Percentiles rank a stretch among this genome's conserved stretches.
phyloP scores from a whole-genome alignment of 2,888 invertebrate genomes.

The Caenorhabditis angaria region DNA sequence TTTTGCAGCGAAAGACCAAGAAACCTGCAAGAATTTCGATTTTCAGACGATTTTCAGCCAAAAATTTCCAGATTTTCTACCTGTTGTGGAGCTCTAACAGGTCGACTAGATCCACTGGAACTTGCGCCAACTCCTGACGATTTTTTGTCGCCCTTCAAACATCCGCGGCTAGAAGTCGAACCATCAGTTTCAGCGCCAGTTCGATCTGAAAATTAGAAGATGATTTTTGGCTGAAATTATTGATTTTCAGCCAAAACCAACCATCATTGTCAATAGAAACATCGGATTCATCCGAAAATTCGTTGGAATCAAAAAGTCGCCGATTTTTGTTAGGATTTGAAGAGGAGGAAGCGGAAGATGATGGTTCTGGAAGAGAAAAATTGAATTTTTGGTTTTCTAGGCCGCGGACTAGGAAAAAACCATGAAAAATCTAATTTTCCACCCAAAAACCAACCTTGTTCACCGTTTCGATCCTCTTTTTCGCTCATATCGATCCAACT shows the following conservation, averaged over 20 bases:
- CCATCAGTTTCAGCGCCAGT: constrained; percentile 42
- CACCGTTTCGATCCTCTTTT: background rate
- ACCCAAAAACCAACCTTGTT: background rate
- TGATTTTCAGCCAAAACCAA: constrained; percentile 3
- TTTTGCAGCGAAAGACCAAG: constrained; percentile 56
- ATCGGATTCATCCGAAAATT: constrained; percentile 38
- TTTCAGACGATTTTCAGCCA: background rate
- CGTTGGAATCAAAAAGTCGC: constrained; percentile 27
- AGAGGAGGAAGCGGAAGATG: constrained; percentile 10
- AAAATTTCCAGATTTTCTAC: background rate
- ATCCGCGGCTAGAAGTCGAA: constrained; percentile 40
- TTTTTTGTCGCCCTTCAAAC: constrained; percentile 35
- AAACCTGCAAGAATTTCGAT: constrained; percentile 30
- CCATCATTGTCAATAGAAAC: constrained; percentile 36
- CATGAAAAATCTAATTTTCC: background rate
- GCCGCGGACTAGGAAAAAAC: background rate
- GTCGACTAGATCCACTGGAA: constrained; percentile 8
- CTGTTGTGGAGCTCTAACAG: constrained; percentile 45
- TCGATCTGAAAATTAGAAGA: constrained; percentile 19
- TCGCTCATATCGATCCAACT: background rate
- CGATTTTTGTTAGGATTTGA: too few relatives aligned
- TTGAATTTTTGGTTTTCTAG: background rate
- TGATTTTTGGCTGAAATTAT: background rate
- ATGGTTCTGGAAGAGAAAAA: background rate
- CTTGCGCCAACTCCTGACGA: constrained; percentile 18